Conservation (phyloP, 1,140 invertebrate species). For the Drosophila busckii region DNA sequence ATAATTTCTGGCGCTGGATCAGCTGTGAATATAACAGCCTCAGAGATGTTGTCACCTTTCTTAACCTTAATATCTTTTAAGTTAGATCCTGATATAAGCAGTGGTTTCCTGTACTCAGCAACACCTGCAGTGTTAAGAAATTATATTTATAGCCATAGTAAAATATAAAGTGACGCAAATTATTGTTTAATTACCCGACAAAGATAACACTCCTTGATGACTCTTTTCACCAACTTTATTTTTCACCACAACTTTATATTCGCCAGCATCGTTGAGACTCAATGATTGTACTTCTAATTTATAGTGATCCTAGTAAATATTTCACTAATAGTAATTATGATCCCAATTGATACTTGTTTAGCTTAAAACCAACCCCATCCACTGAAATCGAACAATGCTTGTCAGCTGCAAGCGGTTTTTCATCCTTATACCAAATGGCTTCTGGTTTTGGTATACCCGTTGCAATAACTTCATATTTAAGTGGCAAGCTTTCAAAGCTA, state of each 20-base stretch:
- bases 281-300: slow-evolving; percentile 85
- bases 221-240: slow-evolving; percentile 88
- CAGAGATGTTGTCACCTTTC: slow-evolving; percentile 86
- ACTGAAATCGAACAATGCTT: slow-evolving; percentile 84
- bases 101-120: slow-evolving; percentile 87
- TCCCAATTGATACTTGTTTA: background rate
- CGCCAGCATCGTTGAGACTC: slow-evolving; percentile 86
- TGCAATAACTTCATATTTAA: slow-evolving; percentile 86
- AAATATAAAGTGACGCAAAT: background rate
- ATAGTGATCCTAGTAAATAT: slow-evolving; percentile 82
- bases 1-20: slow-evolving; percentile 85
- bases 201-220: slow-evolving; percentile 84
- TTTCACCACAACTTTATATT: slow-evolving; percentile 86
- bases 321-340: background rate
- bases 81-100: slow-evolving; percentile 82
- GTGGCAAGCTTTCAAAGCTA: slow-evolving; percentile 87
- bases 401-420: slow-evolving; percentile 82
- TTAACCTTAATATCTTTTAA: slow-evolving; percentile 81
- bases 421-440: slow-evolving; percentile 88
- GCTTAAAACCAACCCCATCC: slow-evolving; percentile 80
- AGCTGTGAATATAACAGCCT: slow-evolving; percentile 88
- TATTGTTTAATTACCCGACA: slow-evolving; percentile 82
- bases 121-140: slow-evolving; percentile 80
- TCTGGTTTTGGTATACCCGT: slow-evolving; percentile 87
- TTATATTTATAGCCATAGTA: background rate